A percentile compares a stretch with the other conserved stretches of the same genome.
Evolutionary conservation across 2,113 vertebrate species (phyloP).

Genomic region (Gopherus evgoodei): DNA sequence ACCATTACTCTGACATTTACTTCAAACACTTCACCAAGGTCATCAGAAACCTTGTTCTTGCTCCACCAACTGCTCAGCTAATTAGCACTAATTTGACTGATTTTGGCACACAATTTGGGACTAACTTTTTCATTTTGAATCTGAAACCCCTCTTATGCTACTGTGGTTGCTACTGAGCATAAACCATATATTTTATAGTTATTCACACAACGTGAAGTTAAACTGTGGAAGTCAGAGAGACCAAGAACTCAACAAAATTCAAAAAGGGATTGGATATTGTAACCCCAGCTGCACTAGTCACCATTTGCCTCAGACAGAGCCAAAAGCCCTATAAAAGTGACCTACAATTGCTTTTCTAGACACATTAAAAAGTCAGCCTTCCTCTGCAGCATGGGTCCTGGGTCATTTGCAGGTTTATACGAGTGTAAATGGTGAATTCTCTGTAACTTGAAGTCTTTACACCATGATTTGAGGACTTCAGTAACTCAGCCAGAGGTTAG

Average conservation of each 20-base stretch:
- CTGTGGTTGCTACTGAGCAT: neutral
- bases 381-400: no score
- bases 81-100: neutral
- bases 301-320: neutral
- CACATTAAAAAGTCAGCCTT: no score
- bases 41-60: neutral
- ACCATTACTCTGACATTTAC: neutral
- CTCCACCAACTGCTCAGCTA: neutral
- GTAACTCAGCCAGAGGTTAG: no score
- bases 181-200: neutral
- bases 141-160: neutral
- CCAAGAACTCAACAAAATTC: neutral
- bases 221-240: fast-evolving
- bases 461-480: no score
- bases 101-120: neutral
- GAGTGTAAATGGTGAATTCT: no score
- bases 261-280: neutral
- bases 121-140: fast-evolving
- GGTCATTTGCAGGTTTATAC: no score
- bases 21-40: neutral
- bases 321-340: neutral
- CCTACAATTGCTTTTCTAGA: neutral
- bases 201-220: neutral
- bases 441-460: no score
- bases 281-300: neutral